Base-by-base conservation (phyloP, 2,888 invertebrate genomes). In the Eulithis prunata region DNA sequence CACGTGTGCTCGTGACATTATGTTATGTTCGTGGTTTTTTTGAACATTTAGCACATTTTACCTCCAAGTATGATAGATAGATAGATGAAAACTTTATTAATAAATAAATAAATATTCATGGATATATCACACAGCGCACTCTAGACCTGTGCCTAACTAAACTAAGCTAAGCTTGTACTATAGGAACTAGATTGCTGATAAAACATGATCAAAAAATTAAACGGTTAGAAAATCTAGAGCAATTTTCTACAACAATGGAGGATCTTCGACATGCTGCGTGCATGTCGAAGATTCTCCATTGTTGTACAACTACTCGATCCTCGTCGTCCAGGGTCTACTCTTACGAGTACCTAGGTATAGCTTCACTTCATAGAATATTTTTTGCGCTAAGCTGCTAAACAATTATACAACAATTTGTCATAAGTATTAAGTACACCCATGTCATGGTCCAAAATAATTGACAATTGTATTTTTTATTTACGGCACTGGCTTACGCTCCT, bases 381-480 rank as follows among this genome's bases (percentile, higher is more conserved):
- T 55, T 70, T 66, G 55, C 49, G 46, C 12, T 51, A 46, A 41
- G 8, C 8, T 41, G 11, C 3, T 58, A 14, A 57, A 56, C 46
- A 58, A 51, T 59, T 45, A 14, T 12, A 52, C 32, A 46, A 45
- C 12, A 46, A 53, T 53, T 0, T 41, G 38, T 12, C 12, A 41
- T 41, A 41, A 3, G 51, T 46, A 57, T 2, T 52, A 13, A 4
- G 53, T 62, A 53, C 62, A 62, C 47, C 14, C 13, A 59, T 66
- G 60, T 41, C 64, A 62, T 64, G 64, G 62, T 47, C 47, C 5
- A 36, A 57, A 47, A 55, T 55, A 36, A 21, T 47, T 55, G 54
- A 56, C 62, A 58, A 64, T 64, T 46, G 51, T 38, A 38, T 58
- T 68, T 57, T 64, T 68, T 64, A 14, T 57, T 12, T 5, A 14